phyloP scores from a whole-genome alignment of 2,888 invertebrate species.

The Nomada lathburiana region DNA sequence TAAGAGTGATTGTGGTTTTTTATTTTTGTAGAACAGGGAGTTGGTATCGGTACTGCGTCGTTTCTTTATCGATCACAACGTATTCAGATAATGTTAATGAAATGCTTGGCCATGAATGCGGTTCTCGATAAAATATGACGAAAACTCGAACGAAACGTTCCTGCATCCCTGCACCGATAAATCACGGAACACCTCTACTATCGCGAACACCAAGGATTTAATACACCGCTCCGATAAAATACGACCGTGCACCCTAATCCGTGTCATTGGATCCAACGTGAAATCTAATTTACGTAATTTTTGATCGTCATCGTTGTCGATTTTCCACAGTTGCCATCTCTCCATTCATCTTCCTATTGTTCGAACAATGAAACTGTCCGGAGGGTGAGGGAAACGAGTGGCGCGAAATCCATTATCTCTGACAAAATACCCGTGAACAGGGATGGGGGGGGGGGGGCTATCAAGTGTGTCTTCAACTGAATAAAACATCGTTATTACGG shows the following conservation, averaged over 20 bases:
- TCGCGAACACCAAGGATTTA: background rate
- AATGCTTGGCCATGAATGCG: background rate
- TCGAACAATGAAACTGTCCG: background rate
- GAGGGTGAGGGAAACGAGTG: background rate
- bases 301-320: conserved; percentile 8
- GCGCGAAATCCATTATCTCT: conserved; percentile 20
- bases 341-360: conserved; percentile 10
- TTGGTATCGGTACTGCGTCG: too few relatives aligned
- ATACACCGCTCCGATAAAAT: background rate
- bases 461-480: conserved; percentile 38
- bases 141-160: background rate
- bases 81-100: too few relatives aligned
- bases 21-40: too few relatives aligned
- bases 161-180: background rate
- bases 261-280: background rate
- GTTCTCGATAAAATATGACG: background rate
- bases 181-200: background rate
- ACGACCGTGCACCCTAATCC: background rate
- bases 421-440: conserved; percentile 28
- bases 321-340: too few relatives aligned
- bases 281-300: conserved; percentile 10
- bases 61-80: too few relatives aligned
- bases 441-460: background rate
- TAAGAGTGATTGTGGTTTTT: background rate
- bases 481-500: conserved; percentile 53